Conservation (phyloP, 2,797 vertebrate species). For the Phataginus tetradactyla region DNA sequence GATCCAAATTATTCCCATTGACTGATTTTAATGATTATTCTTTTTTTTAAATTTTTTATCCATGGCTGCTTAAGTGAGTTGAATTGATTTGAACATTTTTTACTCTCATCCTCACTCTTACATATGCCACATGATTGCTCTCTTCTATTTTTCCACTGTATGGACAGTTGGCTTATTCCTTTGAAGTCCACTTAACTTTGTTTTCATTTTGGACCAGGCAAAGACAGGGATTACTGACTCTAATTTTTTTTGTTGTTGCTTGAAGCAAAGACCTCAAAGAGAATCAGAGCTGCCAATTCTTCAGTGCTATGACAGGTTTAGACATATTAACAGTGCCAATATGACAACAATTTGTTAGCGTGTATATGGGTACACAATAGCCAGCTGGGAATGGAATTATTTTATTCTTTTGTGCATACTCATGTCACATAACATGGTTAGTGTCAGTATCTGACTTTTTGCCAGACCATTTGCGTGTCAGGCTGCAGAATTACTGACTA, state of each 20-base stretch:
- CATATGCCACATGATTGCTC: neutral
- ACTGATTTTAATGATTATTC: neutral
- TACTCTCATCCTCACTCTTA: neutral
- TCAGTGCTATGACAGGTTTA: constrained; percentile 26
- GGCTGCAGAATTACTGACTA: neutral
- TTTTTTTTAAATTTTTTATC: neutral
- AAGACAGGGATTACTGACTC: constrained; percentile 9
- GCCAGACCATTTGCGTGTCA: constrained; percentile 13
- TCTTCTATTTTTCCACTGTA: constrained; percentile 31
- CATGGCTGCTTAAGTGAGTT: constrained; percentile 30
- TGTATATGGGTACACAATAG: neutral
- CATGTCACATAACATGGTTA: neutral
- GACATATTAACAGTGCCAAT: neutral
- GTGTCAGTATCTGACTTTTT: neutral
- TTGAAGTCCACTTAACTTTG: constrained; percentile 61
- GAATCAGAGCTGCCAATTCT: constrained; percentile 17
- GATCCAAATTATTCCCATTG: constrained; percentile 25
- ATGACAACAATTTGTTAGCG: neutral
- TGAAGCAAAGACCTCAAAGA: constrained; percentile 57
- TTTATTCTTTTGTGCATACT: neutral
- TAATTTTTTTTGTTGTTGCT: constrained; percentile 18
- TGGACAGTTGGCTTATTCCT: constrained; percentile 28
- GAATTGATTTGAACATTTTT: constrained; percentile 5
- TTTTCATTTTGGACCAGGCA: constrained; percentile 44
- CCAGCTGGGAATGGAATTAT: neutral